Conservation (phyloP, 2,797 vertebrate genomes). For the Phyllotis vaccarum region DNA sequence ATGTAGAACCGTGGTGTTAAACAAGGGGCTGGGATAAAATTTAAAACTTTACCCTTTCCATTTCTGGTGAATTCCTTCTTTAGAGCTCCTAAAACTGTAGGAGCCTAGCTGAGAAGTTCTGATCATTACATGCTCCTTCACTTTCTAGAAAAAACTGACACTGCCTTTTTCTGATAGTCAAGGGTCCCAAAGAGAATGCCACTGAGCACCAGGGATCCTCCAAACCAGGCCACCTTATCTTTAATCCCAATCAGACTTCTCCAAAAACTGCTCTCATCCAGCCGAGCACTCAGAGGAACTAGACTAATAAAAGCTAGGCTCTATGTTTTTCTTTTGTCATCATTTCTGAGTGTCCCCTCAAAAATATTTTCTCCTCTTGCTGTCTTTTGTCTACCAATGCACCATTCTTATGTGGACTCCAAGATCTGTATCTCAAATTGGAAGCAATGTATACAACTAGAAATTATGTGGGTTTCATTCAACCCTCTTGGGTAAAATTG, state of each 20-base stretch:
- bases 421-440: neutral
- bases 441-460: neutral
- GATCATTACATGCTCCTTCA: neutral
- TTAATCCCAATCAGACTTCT: neutral
- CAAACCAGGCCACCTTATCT: neutral
- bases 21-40: neutral
- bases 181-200: neutral
- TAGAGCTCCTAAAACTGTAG: neutral
- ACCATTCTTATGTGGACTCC: neutral
- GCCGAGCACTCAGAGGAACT: neutral
- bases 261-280: fast-evolving
- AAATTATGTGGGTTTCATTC: neutral
- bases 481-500: neutral
- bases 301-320: neutral
- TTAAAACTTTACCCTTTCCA: neutral
- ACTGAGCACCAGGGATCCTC: too few relatives aligned
- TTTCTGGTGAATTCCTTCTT: neutral
- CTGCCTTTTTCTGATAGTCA: neutral
- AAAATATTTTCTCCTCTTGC: neutral
- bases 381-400: neutral
- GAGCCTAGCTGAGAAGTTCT: neutral
- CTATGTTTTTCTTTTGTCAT: neutral
- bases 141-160: constrained; percentile 2
- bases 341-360: neutral
- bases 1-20: neutral